These are phyloP conservation scores for Bubo scandiacus DNA, from an alignment of 2,113 vertebrate genomes.

Conservation along the genomic window DNA sequence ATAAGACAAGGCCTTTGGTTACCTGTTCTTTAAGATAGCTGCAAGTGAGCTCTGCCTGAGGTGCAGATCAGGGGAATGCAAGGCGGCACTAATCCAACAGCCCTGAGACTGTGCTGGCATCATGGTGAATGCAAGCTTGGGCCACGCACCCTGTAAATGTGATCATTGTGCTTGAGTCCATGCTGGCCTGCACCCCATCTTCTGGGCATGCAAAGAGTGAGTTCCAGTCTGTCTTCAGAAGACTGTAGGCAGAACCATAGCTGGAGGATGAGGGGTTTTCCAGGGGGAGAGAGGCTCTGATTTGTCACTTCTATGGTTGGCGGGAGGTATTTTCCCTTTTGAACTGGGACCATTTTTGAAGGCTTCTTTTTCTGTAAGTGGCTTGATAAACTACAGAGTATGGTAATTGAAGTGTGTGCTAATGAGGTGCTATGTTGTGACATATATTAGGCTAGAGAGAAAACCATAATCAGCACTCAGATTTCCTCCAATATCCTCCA, in stretches of 20 bases:
- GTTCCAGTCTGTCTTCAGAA: background rate
- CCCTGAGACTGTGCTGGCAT: background rate
- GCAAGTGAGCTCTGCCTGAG: background rate
- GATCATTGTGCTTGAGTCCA: background rate
- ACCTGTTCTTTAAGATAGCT: background rate
- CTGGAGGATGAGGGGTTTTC: background rate
- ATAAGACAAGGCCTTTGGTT: background rate
- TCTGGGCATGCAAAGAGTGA: background rate
- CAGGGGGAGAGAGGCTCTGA: background rate
- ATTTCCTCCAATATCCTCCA: background rate
- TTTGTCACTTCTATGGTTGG: background rate
- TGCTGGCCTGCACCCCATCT: background rate
- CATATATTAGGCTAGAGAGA: background rate
- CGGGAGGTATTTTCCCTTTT: background rate
- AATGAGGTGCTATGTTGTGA: background rate
- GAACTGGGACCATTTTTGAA: background rate
- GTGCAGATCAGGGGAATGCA: background rate
- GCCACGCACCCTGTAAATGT: fast-evolving
- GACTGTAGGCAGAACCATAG: background rate
- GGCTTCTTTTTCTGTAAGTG: background rate
- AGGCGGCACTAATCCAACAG: background rate
- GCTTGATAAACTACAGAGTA: background rate
- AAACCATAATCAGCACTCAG: background rate
- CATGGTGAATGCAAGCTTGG: fast-evolving
- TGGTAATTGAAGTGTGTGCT: background rate